Evolutionary conservation across 2,888 invertebrate genomes (phyloP).

Genomic region (Polymixis lichenea): DNA sequence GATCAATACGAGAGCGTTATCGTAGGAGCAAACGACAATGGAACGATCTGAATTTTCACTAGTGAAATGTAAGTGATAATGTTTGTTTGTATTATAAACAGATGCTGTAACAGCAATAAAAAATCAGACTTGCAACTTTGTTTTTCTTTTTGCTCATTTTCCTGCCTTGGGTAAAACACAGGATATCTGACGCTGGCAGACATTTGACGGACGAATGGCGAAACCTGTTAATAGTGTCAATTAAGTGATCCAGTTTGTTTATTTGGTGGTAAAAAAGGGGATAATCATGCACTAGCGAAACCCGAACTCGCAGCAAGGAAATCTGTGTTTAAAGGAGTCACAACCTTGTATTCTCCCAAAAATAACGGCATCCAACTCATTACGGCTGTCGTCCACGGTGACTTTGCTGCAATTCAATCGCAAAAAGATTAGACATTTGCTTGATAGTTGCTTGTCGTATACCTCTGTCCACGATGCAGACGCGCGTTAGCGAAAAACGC

Average conservation of each 20-base stretch:
- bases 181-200: too few relatives aligned
- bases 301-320: background rate
- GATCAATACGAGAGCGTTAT: constrained; percentile 64
- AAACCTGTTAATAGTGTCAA: background rate
- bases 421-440: too few relatives aligned
- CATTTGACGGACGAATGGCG: background rate
- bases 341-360: background rate
- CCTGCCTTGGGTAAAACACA: background rate
- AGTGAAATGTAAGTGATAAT: constrained; percentile 86
- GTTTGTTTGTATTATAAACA: constrained; percentile 88
- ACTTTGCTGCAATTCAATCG: too few relatives aligned
- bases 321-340: background rate
- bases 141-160: constrained; percentile 67
- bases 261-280: background rate
- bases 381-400: too few relatives aligned
- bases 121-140: constrained; percentile 84
- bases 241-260: background rate
- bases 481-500: background rate
- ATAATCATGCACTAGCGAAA: background rate
- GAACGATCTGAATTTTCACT: constrained; percentile 85
- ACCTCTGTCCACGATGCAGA: background rate
- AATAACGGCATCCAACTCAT: too few relatives aligned
- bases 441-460: too few relatives aligned
- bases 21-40: constrained; percentile 76
- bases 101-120: constrained; percentile 90